Base-by-base conservation (phyloP, 2,797 vertebrate genomes). In the Muscicapa striata region DNA sequence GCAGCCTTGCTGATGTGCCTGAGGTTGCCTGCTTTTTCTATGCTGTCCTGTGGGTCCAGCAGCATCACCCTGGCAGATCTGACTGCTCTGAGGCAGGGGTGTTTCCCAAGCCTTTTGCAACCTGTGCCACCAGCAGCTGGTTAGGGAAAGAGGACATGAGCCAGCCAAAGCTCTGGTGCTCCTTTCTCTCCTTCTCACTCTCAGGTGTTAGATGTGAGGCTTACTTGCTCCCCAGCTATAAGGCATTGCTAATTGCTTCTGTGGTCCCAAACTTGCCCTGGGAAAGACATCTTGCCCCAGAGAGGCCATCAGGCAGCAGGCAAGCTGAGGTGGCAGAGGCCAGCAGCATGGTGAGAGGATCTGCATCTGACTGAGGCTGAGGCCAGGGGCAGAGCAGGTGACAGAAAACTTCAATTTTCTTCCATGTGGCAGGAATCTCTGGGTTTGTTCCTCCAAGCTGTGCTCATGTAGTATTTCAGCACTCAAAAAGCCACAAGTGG, bases 231-330 rank as follows among this genome's bases (percentile, higher is more conserved):
- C 32, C 9, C 9, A 4, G 12, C 19, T 84, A 16, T 43, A 63
- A 70, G 52, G 22, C 36, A 84, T 84, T 73, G 5, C 63, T 46
- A 11, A 1, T 72, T 1, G 0, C 32, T 45, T 58, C 0, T 0
- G 66, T 3, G 8, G 34, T 89, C 40, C 36, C n/a, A 73, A 27
- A 69, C 29, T 38, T 72, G 29, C 54, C 9, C 38, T 13, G 13
- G 26, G 29, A 89, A 32, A 36, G 62, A 19, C 21, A 8, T 20
- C 46, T 84, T 6, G 0, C 13, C 48, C 48, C 23, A 21, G 22
- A 84, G 54, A 58, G n/a, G 49, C 45, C 2, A 2, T 13, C 4
- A 1, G 64, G 58, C 77, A 90, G 49, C 0, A 0, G 27, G 67
- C 40, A 63, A 76, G 55, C 59, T 5, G 2, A 68, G 12, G 27